Evolutionary conservation across 2,113 vertebrate genomes (phyloP), one percentile per base, ranked within the genome.

Genomic region (Ahaetulla prasina): DNA sequence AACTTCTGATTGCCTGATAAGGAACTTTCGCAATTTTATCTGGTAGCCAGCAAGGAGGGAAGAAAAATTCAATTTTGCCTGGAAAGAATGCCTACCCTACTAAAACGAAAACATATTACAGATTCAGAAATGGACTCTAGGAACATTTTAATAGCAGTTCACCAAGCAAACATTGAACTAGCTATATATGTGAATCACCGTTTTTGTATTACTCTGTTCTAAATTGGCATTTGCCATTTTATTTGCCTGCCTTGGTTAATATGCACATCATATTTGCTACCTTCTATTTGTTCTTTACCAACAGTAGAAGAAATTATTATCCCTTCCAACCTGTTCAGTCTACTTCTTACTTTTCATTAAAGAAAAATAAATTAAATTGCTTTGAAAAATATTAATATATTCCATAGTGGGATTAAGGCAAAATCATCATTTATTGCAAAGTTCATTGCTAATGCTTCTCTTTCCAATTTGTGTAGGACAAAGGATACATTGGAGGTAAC

Each of bases 51-150:
- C 2, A 22, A 85, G 89, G 91, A 85, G 89, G 92, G 63, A 93
- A 0, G 92, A 1, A 95, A 95, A 94, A 94, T 25, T 91, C n/a
- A 6, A 89, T 93, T 94, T 55, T 89, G 88, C 11, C 25, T 86
- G 47, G 30, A 88, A 94, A 93, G 49, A 93, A 93, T 53, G 5
- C 57, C 47, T 90, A 88, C 90, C 84, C 87, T 92, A 87, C 84
- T 90, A 93, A 94, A 93, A 94, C 47, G 8, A 93, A 88, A 95
- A 94, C 35, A 74, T 35, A 52, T 68, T 92, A 89, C n/a, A 94
- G 89, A 95, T 55, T 85, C 1, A 94, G 85, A 94, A 92, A 95
- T 88, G 53, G 88, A 95, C 93, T 94, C 84, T 92, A 68, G 92
- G 39, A 92, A 74, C 90, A 94, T 91, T 95, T 92, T 93, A 95